Base-by-base conservation (phyloP, 2,888 invertebrate species). In the Sinotaia quadrata region DNA sequence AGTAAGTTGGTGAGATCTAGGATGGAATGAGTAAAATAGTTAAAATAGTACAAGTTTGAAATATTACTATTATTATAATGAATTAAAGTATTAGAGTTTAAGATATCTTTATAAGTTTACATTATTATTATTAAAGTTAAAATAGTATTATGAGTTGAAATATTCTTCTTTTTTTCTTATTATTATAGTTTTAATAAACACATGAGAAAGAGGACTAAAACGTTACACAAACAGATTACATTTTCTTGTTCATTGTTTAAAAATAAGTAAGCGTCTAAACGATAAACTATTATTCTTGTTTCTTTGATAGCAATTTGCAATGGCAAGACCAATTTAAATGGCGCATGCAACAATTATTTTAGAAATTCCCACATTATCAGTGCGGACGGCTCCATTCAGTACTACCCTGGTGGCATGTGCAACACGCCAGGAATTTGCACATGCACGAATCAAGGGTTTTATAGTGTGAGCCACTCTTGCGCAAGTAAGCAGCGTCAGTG, bases 371-470 rank as follows among this genome's bases (percentile, higher is more conserved):
- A 70, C 57, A 70, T 73, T 49, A 66, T 66, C 33, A 60, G 70
- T 37, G 56, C 33, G 8, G 34, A 63, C 29, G 67, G 51, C 15
- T 34, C 27, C 10, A 18, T 54, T 18, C 68, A 69, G 47, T 52
- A 52, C 10, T 49, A 61, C 41, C 70, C 68, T 62, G 75, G 69
- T 7, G 77, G 77, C 10, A 41, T 34, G 12, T 78, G 77, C 56
- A 29, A 18, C n/a, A 27, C 41, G 2, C 73, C 75, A 27, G 65
- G 69, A 12, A 49, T 12, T 10, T 78, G 77, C 54, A 67, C 29
- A n/a, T 56, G 65, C 54, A 72, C 73, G 29, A 75, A 70, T 31
- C 63, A 63, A 29, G 76, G 76, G 2, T 77, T 77, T 57, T 78
- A 73, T 60, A 49, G 61, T 12, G 47, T 44, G n/a, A 73, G 72